Conservation (phyloP, 2,797 vertebrate species). For the Scolopax bukidnonensis region DNA sequence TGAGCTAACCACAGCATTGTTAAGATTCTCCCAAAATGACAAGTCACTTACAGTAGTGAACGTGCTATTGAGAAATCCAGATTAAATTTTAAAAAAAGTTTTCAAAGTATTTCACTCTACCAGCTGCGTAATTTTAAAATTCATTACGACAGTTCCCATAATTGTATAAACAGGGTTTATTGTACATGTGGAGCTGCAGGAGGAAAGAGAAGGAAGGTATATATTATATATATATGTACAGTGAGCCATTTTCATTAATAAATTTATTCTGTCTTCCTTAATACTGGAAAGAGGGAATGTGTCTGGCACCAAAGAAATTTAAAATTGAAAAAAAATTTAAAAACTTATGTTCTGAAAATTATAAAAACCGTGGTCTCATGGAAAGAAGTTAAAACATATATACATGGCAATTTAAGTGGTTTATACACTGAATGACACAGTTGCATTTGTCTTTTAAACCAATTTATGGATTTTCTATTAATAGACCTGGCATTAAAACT, state of each 20-base stretch:
- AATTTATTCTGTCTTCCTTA: constrained; percentile 74
- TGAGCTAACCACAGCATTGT: background rate
- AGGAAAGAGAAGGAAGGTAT: constrained; percentile 67
- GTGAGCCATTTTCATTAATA: constrained; percentile 71
- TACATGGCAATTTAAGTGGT: constrained; percentile 69
- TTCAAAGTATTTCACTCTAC: background rate
- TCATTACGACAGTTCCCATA: constrained; percentile 64
- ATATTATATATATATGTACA: constrained; percentile 77
- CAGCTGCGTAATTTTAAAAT: constrained; percentile 20
- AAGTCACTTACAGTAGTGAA: background rate
- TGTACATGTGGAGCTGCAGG: constrained; percentile 69
- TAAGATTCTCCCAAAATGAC: background rate
- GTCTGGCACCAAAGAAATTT: constrained; percentile 75
- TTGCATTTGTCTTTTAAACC: constrained; percentile 64
- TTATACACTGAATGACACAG: constrained; percentile 65
- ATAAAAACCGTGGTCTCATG: constrained; percentile 75
- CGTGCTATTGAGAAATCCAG: background rate
- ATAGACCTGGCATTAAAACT: constrained; percentile 69
- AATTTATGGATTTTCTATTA: constrained; percentile 50
- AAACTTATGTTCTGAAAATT: constrained; percentile 76
- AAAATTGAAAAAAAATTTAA: constrained; percentile 74
- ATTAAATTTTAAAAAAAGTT: background rate
- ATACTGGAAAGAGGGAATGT: constrained; percentile 81
- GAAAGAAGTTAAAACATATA: constrained; percentile 72
- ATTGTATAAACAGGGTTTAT: constrained; percentile 77